A percentile compares a stretch with the other conserved stretches of the same genome.
Conservation (phyloP, 2,113 vertebrate genomes). For the Xyliphius kryptos region DNA sequence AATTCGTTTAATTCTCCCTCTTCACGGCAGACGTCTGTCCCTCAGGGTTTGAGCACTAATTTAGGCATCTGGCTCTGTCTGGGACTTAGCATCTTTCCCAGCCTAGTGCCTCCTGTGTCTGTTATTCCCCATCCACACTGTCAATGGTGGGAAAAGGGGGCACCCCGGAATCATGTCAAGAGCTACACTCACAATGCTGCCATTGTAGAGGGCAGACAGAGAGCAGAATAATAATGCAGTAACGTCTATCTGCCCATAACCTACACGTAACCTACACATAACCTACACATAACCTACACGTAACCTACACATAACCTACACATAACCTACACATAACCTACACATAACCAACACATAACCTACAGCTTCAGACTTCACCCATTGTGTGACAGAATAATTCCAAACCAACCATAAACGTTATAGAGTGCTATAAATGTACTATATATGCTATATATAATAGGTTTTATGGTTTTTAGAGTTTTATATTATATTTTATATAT, state of each 20-base stretch:
- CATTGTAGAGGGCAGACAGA: constrained; percentile 74
- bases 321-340: too few relatives aligned
- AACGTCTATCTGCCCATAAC: constrained; percentile 81
- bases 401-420: too few relatives aligned
- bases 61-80: constrained; percentile 90
- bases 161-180: constrained; percentile 81
- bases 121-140: constrained; percentile 50
- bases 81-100: constrained; percentile 53
- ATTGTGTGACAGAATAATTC: too few relatives aligned
- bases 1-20: constrained; percentile 72
- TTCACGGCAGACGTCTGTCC: constrained; percentile 67
- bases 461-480: too few relatives aligned
- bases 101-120: constrained; percentile 48
- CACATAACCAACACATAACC: too few relatives aligned
- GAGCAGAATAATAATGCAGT: constrained; percentile 78
- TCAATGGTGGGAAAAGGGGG: constrained; percentile 76
- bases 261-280: constrained; percentile 77
- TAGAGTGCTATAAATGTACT: too few relatives aligned
- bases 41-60: constrained; percentile 77
- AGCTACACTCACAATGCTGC: constrained; percentile 80
- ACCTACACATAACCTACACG: too few relatives aligned
- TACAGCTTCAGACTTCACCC: too few relatives aligned
- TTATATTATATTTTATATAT: too few relatives aligned
- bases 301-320: too few relatives aligned
- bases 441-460: too few relatives aligned